Percentiles rank a stretch among this genome's conserved stretches.
These are phyloP conservation scores for Cheilosia soror DNA, from an alignment of 2,888 invertebrate species.

Conservation along the genomic window DNA sequence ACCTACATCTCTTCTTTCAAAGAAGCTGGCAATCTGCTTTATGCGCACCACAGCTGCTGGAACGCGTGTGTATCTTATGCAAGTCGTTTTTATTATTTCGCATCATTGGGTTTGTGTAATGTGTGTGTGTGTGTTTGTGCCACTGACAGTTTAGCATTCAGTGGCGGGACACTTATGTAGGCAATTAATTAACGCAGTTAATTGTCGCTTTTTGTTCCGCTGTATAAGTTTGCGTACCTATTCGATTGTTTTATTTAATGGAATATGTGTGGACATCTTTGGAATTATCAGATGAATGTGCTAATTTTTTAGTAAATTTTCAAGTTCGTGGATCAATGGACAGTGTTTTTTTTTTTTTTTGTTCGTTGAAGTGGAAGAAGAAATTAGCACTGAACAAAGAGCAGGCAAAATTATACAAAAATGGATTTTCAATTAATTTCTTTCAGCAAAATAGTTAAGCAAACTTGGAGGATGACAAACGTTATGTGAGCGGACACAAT, in stretches of 20 bases:
- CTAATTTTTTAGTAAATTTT: conserved; percentile 45
- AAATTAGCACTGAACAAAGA: conserved; percentile 26
- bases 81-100: conserved; percentile 15
- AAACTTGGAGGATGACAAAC: not conserved
- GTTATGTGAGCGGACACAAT: too few species aligned
- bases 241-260: conserved; percentile 13
- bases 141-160: not conserved
- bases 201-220: not conserved
- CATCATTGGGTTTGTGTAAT: conserved; percentile 13
- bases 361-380: conserved; percentile 1
- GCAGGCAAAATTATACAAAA: not conserved
- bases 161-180: conserved; percentile 1
- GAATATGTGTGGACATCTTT: conserved; percentile 33
- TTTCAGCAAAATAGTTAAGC: not conserved
- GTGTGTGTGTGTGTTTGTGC: conserved; percentile 13
- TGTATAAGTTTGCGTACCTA: conserved; percentile 18
- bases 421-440: not conserved
- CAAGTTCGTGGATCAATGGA: conserved; percentile 50
- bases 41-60: conserved; percentile 8
- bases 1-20: not conserved
- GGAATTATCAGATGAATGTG: conserved; percentile 13
- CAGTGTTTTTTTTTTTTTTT: conserved; percentile 8
- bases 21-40: conserved; percentile 11
- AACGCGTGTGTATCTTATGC: conserved; percentile 28
- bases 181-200: conserved; percentile 48